A percentile compares a stretch with the other conserved stretches of the same genome.
These are phyloP conservation scores for Fregata magnificens DNA, from an alignment of 2,113 vertebrate species.

Conservation along the genomic window DNA sequence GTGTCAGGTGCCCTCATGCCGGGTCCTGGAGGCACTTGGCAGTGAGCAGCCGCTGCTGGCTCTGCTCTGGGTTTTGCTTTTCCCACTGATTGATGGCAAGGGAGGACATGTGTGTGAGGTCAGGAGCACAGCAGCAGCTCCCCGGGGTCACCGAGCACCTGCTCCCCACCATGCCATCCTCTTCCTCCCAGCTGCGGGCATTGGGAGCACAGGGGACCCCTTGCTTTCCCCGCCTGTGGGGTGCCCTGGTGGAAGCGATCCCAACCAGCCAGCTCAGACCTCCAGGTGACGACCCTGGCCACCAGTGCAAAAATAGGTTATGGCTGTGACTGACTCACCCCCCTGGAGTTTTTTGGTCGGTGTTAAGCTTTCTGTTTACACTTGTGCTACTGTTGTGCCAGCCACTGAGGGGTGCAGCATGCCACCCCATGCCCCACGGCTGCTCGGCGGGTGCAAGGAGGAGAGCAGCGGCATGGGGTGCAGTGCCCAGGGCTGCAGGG, in stretches of 20 bases:
- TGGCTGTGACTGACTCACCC: not conserved
- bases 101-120: not conserved
- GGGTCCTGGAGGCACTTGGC: not conserved
- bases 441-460: accelerated
- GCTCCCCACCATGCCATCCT: not conserved
- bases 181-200: not conserved
- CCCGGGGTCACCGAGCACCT: not conserved
- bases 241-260: not conserved
- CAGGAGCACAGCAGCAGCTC: not conserved
- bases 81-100: not conserved
- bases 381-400: not conserved
- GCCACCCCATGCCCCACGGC: accelerated
- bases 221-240: not conserved
- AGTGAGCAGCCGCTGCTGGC: not conserved
- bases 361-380: not conserved
- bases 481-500: not conserved
- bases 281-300: not conserved
- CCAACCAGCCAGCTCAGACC: not conserved
- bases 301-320: accelerated
- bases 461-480: not conserved
- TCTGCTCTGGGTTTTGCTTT: not conserved
- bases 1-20: accelerated
- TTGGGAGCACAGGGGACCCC: not conserved
- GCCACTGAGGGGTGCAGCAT: not conserved
- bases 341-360: not conserved